Conservation (phyloP, 2,113 vertebrate genomes). For the Grammomys surdaster region DNA sequence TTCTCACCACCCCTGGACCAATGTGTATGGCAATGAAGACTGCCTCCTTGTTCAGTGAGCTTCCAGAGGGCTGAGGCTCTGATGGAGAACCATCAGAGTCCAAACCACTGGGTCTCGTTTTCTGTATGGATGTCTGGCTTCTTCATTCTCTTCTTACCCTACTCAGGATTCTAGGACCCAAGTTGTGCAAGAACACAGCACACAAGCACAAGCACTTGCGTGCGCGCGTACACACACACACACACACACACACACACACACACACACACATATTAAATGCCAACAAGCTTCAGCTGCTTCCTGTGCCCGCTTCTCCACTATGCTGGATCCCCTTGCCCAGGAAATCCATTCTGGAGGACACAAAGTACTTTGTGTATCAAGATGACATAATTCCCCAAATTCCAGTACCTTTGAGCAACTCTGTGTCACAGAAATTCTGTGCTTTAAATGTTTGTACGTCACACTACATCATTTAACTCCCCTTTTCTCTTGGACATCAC, state of each 20-base stretch:
- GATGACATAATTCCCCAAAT: slow-evolving; percentile 1
- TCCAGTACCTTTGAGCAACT: not conserved
- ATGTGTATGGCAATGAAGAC: not conserved
- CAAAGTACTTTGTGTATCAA: slow-evolving; percentile 27
- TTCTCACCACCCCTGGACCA: not conserved
- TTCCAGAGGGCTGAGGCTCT: not conserved
- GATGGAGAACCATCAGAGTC: not conserved
- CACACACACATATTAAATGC: too few relatives aligned
- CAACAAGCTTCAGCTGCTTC: slow-evolving; percentile 2
- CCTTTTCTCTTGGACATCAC: slow-evolving; percentile 19
- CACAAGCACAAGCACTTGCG: not conserved
- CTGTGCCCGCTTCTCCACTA: not conserved
- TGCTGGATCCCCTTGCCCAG: not conserved
- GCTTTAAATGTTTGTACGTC: slow-evolving; percentile 3
- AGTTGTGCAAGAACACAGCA: not conserved
- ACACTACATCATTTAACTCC: not conserved
- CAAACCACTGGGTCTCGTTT: not conserved
- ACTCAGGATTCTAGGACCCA: not conserved
- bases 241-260: not conserved
- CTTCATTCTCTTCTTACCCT: not conserved
- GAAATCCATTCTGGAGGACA: not conserved
- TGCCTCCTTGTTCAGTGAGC: not conserved
- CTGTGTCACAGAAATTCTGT: slow-evolving; percentile 13
- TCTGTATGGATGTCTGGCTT: not conserved
- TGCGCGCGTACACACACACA: too few relatives aligned